Evolutionary conservation across 2,113 vertebrate genomes (phyloP).

Genomic region (Talpa occidentalis): DNA sequence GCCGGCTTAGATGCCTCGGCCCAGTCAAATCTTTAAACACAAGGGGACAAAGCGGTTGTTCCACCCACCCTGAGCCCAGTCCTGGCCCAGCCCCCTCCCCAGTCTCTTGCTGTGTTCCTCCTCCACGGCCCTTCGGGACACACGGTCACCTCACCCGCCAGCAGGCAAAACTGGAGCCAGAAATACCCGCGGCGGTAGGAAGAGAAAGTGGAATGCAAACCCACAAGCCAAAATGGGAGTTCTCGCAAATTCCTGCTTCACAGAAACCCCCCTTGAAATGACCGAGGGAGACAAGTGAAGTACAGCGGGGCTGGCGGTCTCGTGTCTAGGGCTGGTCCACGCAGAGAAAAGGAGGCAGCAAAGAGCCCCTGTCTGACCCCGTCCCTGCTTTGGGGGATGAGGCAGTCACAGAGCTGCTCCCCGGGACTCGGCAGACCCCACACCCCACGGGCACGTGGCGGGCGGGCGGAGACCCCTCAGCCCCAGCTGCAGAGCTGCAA

Average conservation of each 20-base stretch:
- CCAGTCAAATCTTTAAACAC: no score
- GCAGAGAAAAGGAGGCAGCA: neutral
- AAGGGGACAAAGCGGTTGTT: no score
- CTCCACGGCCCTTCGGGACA: neutral
- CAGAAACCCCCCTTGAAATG: constrained; percentile 26
- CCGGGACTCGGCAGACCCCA: neutral
- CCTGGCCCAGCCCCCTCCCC: no score
- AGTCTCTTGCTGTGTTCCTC: neutral
- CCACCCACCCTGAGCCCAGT: no score
- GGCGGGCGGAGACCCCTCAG: no score
- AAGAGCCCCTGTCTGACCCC: neutral
- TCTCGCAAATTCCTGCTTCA: neutral
- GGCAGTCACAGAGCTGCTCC: no score
- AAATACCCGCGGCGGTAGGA: neutral
- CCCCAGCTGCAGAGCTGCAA: no score
- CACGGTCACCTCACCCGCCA: neutral
- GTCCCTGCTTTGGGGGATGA: no score
- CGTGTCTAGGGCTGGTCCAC: neutral
- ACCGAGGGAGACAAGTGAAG: neutral
- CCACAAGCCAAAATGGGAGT: neutral
- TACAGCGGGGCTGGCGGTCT: no score
- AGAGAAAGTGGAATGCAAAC: constrained; percentile 4
- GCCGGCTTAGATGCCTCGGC: neutral
- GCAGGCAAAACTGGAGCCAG: neutral
- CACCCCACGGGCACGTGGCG: no score